These are phyloP conservation scores for Clitarchus hookeri DNA, from an alignment of 2,888 invertebrate genomes.

Conservation along the genomic window DNA sequence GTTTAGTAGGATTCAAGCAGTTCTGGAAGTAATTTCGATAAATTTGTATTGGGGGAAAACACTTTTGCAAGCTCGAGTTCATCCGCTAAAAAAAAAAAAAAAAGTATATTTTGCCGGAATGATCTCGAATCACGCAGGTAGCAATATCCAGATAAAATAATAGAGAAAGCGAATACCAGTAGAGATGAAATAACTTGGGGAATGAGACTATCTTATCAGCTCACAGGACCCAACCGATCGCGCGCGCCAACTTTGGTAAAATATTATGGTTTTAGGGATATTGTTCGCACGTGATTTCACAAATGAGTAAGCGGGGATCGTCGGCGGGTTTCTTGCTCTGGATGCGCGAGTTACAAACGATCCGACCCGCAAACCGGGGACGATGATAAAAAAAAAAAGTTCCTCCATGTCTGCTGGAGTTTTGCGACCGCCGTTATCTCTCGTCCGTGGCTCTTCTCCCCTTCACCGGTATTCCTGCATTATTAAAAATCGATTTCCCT, in stretches of 20 bases:
- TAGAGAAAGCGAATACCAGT: not conserved
- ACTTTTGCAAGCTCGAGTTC: not conserved
- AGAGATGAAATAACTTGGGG: not conserved
- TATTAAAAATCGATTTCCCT: conserved; percentile 25
- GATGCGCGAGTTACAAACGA: not conserved
- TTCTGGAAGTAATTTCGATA: no score
- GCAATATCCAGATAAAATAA: no score
- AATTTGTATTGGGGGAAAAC: no score
- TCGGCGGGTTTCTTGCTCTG: not conserved
- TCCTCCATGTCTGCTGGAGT: not conserved
- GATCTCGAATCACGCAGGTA: no score
- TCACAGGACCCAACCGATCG: not conserved
- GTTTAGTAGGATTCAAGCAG: no score
- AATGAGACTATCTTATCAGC: conserved; percentile 14
- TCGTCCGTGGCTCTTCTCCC: not conserved
- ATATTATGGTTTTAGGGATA: not conserved
- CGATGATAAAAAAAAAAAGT: not conserved
- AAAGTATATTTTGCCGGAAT: no score
- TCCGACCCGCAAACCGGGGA: not conserved
- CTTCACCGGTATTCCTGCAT: not conserved
- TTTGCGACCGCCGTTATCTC: conserved; percentile 8
- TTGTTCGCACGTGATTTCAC: conserved; percentile 14
- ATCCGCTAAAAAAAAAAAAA: not conserved
- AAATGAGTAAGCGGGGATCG: not conserved
- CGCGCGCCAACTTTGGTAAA: not conserved